Base-by-base conservation (phyloP, 2,888 invertebrate species). In the Thecophora atra region DNA sequence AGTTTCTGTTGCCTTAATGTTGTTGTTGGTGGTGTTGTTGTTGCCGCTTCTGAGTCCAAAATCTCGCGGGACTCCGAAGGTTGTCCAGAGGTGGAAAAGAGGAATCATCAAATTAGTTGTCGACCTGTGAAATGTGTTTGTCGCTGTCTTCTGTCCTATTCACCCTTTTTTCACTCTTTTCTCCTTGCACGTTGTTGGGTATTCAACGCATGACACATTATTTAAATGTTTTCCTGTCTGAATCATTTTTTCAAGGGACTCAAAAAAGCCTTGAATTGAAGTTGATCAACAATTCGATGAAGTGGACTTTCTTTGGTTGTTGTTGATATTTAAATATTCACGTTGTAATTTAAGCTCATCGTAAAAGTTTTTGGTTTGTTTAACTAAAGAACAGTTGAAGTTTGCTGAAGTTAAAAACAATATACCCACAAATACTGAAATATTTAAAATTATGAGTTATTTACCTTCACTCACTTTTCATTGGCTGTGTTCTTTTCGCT, bases 41-140 rank as follows among this genome's bases (percentile, higher is more conserved):
- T 30, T 30, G 30, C 37, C 7, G 2, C 2, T 6, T 11, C 5
- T 30, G 37, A 11, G 1, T 54, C 54, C 21, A 3, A 24, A 24
- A 21, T 54, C 19, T 54, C 54, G 24, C 54, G 54, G 54, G 54
- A 54, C 1, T 11, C 3, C 21, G 24, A 7, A 54, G 3, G 21
- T 15, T 54, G 15, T 54, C 21, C 6, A 54, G 15, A 58, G 15
- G 58, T 24, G 26, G 24, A 58, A 28, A 58, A 24, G 17, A 47
- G 47, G 47, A 47, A 47, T 11, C n/a, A 28, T 11, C 19, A 58
- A 58, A 58, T 58, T 58, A 58, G 58, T 58, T 28, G 58, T 15
- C 13, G 24, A 11, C 58, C 28, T 58, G 58, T 58, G 8, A 58
- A 58, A 58, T 58, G 24, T 58, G 17, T 5, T n/a, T n/a, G n/a